A percentile compares a stretch with the other conserved stretches of the same genome.
These are phyloP conservation scores for Nebria salina DNA, from an alignment of 2,888 invertebrate species.

Conservation along the genomic window DNA sequence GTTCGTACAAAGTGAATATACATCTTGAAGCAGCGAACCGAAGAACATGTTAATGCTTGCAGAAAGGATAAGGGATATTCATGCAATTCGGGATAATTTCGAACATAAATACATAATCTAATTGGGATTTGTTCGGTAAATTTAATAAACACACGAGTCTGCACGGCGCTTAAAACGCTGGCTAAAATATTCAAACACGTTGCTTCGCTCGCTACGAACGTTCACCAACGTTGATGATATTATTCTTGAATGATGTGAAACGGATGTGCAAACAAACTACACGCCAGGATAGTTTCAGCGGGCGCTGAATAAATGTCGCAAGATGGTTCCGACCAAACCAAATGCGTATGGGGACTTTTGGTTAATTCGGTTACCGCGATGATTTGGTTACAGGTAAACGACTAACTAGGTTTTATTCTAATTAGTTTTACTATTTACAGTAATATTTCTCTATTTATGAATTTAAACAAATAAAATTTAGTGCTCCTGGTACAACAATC, in stretches of 20 bases:
- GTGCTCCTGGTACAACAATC: no score
- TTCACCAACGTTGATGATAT: not conserved
- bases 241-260: not conserved
- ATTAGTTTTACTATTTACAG: not conserved
- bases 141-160: conserved; percentile 49
- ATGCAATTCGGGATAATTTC: conserved; percentile 53
- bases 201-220: not conserved
- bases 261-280: not conserved
- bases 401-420: not conserved
- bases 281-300: not conserved
- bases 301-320: not conserved
- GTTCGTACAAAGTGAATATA: not conserved
- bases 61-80: conserved; percentile 33
- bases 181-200: not conserved
- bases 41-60: not conserved
- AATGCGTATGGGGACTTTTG: not conserved
- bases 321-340: not conserved
- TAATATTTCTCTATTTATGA: not conserved
- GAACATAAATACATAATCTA: conserved; percentile 55
- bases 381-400: not conserved
- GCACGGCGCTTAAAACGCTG: not conserved
- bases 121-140: conserved; percentile 54
- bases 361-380: not conserved
- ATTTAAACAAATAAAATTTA: no score
- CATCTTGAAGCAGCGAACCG: not conserved